Percentiles rank a stretch among this genome's conserved stretches.
Conservation (phyloP, 2,113 vertebrate species). For the Microcebus tavaratra region DNA sequence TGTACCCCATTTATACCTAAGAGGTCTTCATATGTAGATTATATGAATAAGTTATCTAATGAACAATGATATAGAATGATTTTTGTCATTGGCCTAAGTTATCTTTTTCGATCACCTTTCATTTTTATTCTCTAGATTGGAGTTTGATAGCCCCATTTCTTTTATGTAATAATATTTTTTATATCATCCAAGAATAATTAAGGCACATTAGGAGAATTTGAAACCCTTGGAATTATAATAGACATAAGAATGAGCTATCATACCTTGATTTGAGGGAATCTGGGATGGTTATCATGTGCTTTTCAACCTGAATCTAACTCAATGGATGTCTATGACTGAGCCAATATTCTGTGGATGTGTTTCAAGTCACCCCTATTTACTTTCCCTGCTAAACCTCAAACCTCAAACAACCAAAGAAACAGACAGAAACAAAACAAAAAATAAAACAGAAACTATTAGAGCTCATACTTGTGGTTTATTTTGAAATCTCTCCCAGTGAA, state of each 20-base stretch:
- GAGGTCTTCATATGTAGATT: not conserved
- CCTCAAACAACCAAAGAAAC: constrained; percentile 41
- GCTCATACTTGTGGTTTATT: constrained; percentile 33
- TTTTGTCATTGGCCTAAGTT: not conserved
- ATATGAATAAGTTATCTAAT: not conserved
- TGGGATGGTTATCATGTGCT: not conserved
- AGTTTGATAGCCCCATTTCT: not conserved
- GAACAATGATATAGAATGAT: not conserved
- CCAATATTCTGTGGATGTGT: not conserved
- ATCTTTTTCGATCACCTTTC: not conserved
- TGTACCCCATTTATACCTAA: not conserved
- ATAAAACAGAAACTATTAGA: not conserved
- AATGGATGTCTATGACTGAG: not conserved
- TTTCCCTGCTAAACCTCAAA: constrained; percentile 26
- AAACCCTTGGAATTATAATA: not conserved
- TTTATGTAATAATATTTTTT: not conserved
- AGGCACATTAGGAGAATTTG: not conserved
- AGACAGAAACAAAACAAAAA: constrained; percentile 41
- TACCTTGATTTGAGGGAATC: not conserved
- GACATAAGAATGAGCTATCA: not conserved
- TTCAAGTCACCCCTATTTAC: not conserved
- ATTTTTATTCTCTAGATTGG: constrained; percentile 17
- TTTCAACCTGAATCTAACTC: not conserved
- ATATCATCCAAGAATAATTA: not conserved
- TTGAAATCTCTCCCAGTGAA: constrained; percentile 29